Conservation (phyloP, 2,797 vertebrate genomes). For the Novumbra hubbsi region DNA sequence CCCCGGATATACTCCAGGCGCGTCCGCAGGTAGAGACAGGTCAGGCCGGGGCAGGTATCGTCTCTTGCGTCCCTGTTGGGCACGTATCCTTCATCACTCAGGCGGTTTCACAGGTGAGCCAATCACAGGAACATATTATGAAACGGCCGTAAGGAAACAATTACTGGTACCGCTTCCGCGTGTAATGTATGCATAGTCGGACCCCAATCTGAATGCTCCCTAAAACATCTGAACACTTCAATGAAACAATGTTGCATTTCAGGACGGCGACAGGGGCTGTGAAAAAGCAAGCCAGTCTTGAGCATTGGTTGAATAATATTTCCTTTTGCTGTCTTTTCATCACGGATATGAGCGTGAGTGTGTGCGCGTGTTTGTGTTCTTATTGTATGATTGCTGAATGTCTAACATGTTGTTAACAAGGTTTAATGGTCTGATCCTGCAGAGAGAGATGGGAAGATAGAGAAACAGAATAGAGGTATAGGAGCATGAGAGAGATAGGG, state of each 20-base stretch:
- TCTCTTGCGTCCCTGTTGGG: neutral
- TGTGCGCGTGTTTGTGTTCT: neutral
- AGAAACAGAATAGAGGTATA: neutral
- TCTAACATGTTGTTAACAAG: neutral
- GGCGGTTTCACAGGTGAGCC: slow-evolving; percentile 48
- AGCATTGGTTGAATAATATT: neutral
- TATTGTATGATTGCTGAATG: neutral
- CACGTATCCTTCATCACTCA: neutral
- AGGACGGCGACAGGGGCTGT: too few species aligned
- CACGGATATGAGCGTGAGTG: neutral
- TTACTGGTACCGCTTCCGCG: neutral
- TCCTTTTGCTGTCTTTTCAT: neutral
- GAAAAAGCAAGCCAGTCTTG: neutral
- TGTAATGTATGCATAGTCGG: neutral
- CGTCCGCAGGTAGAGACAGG: slow-evolving; percentile 25
- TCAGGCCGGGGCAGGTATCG: neutral
- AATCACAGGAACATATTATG: slow-evolving; percentile 13
- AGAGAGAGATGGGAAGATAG: neutral
- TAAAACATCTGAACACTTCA: too few species aligned
- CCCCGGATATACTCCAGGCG: slow-evolving; percentile 1
- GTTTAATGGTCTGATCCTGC: neutral
- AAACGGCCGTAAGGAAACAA: neutral
- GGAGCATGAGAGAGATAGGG: neutral
- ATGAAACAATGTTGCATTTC: too few species aligned
- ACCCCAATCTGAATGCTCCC: neutral